phyloP scores from a whole-genome alignment of 2,888 invertebrate species.

The Scrobipalpa costella region DNA sequence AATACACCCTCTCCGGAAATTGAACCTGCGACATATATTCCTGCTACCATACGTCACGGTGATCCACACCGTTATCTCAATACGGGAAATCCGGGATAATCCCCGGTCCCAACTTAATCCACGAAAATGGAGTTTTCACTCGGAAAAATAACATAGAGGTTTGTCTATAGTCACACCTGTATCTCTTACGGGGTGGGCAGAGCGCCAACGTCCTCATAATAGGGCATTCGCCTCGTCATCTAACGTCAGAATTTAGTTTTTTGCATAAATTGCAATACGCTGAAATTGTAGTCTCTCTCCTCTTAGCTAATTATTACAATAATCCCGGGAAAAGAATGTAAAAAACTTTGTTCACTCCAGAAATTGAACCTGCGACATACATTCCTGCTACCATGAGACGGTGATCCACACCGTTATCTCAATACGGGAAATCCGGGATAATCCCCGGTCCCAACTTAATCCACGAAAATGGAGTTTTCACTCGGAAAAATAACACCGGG shows the following conservation, averaged over 20 bases:
- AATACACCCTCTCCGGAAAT: no score
- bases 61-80: conserved; percentile 4
- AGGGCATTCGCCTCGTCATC: no score
- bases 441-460: background rate
- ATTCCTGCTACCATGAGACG: background rate
- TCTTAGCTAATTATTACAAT: no score
- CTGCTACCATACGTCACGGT: background rate
- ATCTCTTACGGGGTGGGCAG: no score
- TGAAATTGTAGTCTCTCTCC: no score
- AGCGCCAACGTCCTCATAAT: no score
- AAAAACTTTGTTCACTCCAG: no score
- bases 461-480: background rate
- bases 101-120: background rate
- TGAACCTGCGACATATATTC: background rate
- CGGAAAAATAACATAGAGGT: background rate
- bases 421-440: background rate
- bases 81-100: conserved; percentile 1
- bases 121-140: background rate
- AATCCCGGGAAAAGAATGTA: background rate
- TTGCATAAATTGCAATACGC: no score
- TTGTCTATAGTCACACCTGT: no score
- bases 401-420: conserved; percentile 4
- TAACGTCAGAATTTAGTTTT: no score
- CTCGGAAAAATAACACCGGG: background rate
- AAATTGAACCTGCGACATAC: background rate